phyloP scores from a whole-genome alignment of 2,888 invertebrate species.

The Ectemnius lituratus region DNA sequence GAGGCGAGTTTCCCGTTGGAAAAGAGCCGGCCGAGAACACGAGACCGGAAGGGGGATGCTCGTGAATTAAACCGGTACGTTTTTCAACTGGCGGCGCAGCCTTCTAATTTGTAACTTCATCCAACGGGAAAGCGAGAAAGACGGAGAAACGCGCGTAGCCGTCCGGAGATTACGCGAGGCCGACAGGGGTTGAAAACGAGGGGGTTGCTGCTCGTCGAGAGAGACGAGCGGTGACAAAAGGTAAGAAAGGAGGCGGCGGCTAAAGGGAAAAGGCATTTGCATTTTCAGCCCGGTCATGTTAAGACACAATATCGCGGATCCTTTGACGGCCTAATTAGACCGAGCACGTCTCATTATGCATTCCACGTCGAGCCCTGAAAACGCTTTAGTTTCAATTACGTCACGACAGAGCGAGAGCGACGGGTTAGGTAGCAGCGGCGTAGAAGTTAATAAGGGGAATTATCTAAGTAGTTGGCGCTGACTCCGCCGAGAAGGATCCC shows the following conservation, averaged over 20 bases:
- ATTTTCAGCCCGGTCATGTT: slow-evolving; percentile 43
- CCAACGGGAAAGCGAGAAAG: neutral
- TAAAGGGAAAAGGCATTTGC: slow-evolving; percentile 29
- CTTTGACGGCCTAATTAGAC: slow-evolving; percentile 65
- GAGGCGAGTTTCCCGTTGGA: no score
- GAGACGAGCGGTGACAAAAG: slow-evolving; percentile 6
- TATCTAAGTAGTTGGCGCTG: slow-evolving; percentile 60
- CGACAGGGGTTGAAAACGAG: no score
- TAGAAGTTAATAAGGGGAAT: slow-evolving; percentile 62
- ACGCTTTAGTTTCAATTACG: slow-evolving; percentile 67
- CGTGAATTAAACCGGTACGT: neutral
- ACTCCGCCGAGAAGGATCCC: slow-evolving; percentile 40
- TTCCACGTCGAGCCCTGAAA: slow-evolving; percentile 58
- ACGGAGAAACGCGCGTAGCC: no score
- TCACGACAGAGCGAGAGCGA: slow-evolving; percentile 10
- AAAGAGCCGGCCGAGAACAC: no score
- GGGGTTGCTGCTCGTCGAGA: no score
- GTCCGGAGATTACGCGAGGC: no score
- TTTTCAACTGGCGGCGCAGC: neutral
- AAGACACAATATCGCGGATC: slow-evolving; percentile 55
- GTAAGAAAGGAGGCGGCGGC: slow-evolving; percentile 12
- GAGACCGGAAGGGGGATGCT: neutral
- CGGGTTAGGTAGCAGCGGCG: slow-evolving; percentile 20
- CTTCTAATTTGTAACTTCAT: slow-evolving; percentile 23
- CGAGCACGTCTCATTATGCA: slow-evolving; percentile 53